phyloP scores from a whole-genome alignment of 1,140 invertebrate genomes.

The Phymorhynchus buccinoides region DNA sequence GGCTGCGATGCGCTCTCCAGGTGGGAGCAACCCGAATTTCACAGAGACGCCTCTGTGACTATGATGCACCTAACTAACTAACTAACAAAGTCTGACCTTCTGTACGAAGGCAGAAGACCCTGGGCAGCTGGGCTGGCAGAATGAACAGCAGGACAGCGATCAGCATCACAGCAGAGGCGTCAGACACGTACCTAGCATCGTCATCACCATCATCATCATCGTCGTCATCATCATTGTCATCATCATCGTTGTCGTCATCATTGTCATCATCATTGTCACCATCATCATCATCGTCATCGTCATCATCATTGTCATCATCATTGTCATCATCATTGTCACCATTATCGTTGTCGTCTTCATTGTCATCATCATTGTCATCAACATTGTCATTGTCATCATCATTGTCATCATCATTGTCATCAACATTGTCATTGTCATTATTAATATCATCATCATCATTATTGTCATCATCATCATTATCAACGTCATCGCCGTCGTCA shows the following conservation, averaged over 20 bases:
- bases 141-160: slow-evolving; percentile 51
- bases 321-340: slow-evolving; percentile 25
- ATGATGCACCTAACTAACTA: too few species aligned
- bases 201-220: background rate
- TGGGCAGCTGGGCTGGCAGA: slow-evolving; percentile 48
- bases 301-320: slow-evolving; percentile 32
- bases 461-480: too few species aligned
- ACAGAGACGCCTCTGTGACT: too few species aligned
- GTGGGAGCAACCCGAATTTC: too few species aligned
- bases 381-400: slow-evolving; percentile 9
- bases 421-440: too few species aligned
- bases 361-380: slow-evolving; percentile 9
- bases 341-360: slow-evolving; percentile 24
- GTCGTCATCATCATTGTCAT: background rate
- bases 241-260: slow-evolving; percentile 11
- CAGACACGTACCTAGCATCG: slow-evolving; percentile 36
- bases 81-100: slow-evolving; percentile 31
- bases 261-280: background rate
- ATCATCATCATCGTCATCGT: slow-evolving; percentile 22
- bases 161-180: slow-evolving; percentile 50
- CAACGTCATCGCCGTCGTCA: too few species aligned
- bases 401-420: too few species aligned
- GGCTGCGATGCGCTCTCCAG: too few species aligned
- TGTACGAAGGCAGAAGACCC: slow-evolving; percentile 43
- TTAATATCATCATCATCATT: too few species aligned